Evolutionary conservation across 1,140 invertebrate genomes (phyloP).

Genomic region (Sarcophaga peregrina): DNA sequence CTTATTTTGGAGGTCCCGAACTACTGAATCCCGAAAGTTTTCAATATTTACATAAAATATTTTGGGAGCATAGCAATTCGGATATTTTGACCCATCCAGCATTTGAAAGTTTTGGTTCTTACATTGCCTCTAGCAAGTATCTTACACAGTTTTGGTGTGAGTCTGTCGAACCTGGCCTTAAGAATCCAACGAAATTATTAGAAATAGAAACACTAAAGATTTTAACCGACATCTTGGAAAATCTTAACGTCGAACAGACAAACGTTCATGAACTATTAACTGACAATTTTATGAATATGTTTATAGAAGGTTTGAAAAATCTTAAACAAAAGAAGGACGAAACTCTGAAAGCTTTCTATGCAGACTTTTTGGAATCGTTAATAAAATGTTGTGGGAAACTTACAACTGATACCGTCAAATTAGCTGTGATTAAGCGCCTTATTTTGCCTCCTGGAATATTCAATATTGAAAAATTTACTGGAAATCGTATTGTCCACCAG

Average conservation of each 20-base stretch:
- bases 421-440: constrained; percentile 72
- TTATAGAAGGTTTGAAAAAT: constrained; percentile 69
- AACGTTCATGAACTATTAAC: constrained; percentile 54
- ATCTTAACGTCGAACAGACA: constrained; percentile 44
- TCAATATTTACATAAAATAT: constrained; percentile 46
- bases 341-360: constrained; percentile 65
- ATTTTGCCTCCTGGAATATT: constrained; percentile 75
- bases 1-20: constrained; percentile 44
- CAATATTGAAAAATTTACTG: constrained; percentile 78
- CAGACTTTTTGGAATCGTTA: constrained; percentile 70
- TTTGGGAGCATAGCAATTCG: constrained; percentile 45
- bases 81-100: constrained; percentile 47
- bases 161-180: constrained; percentile 44
- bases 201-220: constrained; percentile 53
- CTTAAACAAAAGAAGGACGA: constrained; percentile 68
- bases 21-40: constrained; percentile 46
- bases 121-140: constrained; percentile 42
- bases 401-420: constrained; percentile 66
- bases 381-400: constrained; percentile 68
- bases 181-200: constrained; percentile 45
- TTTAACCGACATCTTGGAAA: constrained; percentile 51
- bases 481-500: constrained; percentile 72
- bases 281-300: constrained; percentile 60
- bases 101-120: constrained; percentile 47
- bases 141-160: constrained; percentile 45